A percentile compares a stretch with the other conserved stretches of the same genome.
Evolutionary conservation across 2,888 invertebrate genomes (phyloP).

Genomic region (Macaria notata): DNA sequence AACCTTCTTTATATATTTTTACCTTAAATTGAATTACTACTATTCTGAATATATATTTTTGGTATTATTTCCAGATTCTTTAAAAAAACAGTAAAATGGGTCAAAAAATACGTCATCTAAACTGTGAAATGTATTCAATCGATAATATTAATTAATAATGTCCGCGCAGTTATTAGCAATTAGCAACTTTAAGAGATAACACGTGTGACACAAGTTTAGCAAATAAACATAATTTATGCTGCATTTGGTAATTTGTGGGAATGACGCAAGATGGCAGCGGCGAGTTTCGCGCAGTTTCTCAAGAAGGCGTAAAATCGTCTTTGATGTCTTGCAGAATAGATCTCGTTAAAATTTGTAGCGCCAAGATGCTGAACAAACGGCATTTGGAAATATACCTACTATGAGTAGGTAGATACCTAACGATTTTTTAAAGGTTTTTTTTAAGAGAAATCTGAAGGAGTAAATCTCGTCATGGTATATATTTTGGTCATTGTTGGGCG

Average conservation of each 20-base stretch:
- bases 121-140: too few relatives aligned
- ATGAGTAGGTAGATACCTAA: neutral
- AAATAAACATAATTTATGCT: conserved; percentile 12
- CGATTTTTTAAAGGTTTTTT: neutral
- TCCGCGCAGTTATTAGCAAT: too few relatives aligned
- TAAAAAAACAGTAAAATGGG: too few relatives aligned
- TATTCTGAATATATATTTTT: too few relatives aligned
- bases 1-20: too few relatives aligned
- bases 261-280: conserved; percentile 9
- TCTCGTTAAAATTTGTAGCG: conserved; percentile 24
- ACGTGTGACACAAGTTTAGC: conserved; percentile 12
- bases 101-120: too few relatives aligned
- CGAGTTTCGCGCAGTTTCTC: conserved; percentile 16
- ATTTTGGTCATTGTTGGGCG: neutral
- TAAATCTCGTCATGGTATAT: conserved; percentile 3
- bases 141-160: neutral
- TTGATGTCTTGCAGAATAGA: conserved; percentile 20
- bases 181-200: neutral
- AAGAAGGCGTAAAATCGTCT: conserved; percentile 27
- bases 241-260: conserved; percentile 12
- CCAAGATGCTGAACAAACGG: conserved; percentile 15
- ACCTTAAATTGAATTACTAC: too few relatives aligned
- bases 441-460: conserved; percentile 15
- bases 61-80: too few relatives aligned
- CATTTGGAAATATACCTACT: conserved; percentile 16